A percentile compares a stretch with the other conserved stretches of the same genome.
Evolutionary conservation across 2,797 vertebrate species (phyloP).

Genomic region (Amblyopsis hoosieri): DNA sequence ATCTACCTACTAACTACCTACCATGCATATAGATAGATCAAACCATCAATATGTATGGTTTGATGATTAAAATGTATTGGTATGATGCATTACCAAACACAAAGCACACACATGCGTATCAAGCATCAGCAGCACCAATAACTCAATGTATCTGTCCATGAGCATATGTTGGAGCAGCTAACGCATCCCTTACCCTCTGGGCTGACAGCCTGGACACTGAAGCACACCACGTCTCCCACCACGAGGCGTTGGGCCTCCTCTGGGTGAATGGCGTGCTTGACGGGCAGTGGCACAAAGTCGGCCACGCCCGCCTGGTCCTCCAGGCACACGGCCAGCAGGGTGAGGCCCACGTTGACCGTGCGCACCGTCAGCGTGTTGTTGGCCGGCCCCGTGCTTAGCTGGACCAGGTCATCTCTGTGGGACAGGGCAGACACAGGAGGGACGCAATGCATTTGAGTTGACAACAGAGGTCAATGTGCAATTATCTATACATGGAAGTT

Average conservation of each 20-base stretch:
- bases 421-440: neutral
- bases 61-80: no score
- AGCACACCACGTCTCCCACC: conserved; percentile 87
- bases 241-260: conserved; percentile 72
- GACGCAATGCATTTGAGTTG: neutral
- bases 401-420: conserved; percentile 90
- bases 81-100: no score
- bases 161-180: no score
- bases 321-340: conserved; percentile 86
- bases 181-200: conserved; percentile 67
- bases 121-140: no score
- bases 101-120: no score
- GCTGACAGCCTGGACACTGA: conserved; percentile 59
- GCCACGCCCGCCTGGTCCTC: conserved; percentile 79
- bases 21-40: no score
- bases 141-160: no score
- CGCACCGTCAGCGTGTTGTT: conserved; percentile 87
- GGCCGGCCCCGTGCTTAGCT: conserved; percentile 81
- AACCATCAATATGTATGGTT: no score
- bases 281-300: conserved; percentile 89
- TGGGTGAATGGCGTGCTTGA: conserved; percentile 85
- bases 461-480: no score
- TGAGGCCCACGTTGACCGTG: conserved; percentile 87
- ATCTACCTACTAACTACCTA: no score
- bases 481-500: no score